Conservation (phyloP, 2,888 invertebrate genomes). For the Drosophila anceps region DNA sequence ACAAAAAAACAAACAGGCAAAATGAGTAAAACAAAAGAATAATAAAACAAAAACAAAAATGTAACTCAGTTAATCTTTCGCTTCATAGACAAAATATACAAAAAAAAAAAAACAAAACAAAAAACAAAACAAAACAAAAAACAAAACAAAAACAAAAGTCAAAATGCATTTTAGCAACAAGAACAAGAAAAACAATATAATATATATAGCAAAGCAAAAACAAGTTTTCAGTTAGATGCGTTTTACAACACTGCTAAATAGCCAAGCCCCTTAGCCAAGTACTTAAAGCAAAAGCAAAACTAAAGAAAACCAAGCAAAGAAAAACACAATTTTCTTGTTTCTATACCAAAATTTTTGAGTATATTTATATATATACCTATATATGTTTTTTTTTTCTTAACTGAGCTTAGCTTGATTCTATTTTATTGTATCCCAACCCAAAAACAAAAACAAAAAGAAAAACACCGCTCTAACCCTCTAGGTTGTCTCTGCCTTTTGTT, state of each 20-base stretch:
- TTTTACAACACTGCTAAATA: slow-evolving; percentile 39
- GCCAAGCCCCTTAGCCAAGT: slow-evolving; percentile 55
- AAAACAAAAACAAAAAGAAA: not conserved
- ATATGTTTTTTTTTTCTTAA: slow-evolving; percentile 5
- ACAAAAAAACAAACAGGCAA: slow-evolving; percentile 27
- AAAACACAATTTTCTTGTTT: slow-evolving; percentile 21
- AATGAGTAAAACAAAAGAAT: slow-evolving; percentile 8
- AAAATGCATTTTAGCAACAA: slow-evolving; percentile 58
- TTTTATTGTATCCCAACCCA: slow-evolving; percentile 19
- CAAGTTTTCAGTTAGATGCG: slow-evolving; percentile 42
- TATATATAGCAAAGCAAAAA: slow-evolving; percentile 21
- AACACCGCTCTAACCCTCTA: slow-evolving; percentile 59
- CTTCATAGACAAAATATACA: slow-evolving; percentile 55
- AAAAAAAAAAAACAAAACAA: slow-evolving; percentile 16
- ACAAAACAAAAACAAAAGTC: slow-evolving; percentile 34
- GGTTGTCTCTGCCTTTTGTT: slow-evolving; percentile 78
- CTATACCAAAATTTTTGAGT: slow-evolving; percentile 35
- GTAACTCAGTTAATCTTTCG: slow-evolving; percentile 62
- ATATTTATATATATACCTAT: not conserved
- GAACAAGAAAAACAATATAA: slow-evolving; percentile 14
- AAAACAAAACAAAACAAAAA: too few relatives aligned
- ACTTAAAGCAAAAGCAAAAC: slow-evolving; percentile 39
- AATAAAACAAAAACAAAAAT: slow-evolving; percentile 28
- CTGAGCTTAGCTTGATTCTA: slow-evolving; percentile 49
- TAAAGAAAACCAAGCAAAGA: not conserved